Evolutionary conservation across 2,797 vertebrate genomes (phyloP).

Genomic region (Macroramphosus scolopax): DNA sequence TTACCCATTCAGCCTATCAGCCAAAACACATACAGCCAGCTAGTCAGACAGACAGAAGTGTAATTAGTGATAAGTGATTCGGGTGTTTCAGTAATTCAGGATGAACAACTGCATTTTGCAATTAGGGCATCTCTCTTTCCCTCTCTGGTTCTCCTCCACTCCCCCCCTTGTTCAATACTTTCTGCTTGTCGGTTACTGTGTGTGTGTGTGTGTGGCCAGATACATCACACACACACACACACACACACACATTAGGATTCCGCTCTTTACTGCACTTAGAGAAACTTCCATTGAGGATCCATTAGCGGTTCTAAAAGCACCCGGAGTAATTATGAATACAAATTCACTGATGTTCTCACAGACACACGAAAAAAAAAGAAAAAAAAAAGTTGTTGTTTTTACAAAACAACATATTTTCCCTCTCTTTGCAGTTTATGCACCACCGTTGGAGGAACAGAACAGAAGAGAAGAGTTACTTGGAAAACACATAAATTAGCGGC

Average conservation of each 20-base stretch:
- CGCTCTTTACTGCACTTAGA: slow-evolving; percentile 63
- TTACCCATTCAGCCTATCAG: slow-evolving; percentile 31
- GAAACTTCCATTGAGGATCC: slow-evolving; percentile 65
- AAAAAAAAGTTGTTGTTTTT: slow-evolving; percentile 45
- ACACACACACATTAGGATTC: slow-evolving; percentile 53
- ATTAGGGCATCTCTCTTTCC: slow-evolving; percentile 44
- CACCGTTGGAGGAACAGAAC: neutral
- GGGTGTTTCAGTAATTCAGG: slow-evolving; percentile 56
- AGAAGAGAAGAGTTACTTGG: slow-evolving; percentile 4
- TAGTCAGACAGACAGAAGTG: slow-evolving; percentile 41
- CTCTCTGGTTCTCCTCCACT: slow-evolving; percentile 33
- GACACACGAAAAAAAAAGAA: too few species aligned
- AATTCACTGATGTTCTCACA: slow-evolving; percentile 39
- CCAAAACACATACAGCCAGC: slow-evolving; percentile 34
- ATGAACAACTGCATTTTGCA: slow-evolving; percentile 57
- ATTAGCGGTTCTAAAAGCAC: slow-evolving; percentile 69
- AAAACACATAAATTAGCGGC: neutral
- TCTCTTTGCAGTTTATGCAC: slow-evolving; percentile 12
- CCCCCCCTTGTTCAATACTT: slow-evolving; percentile 40
- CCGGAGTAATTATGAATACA: slow-evolving; percentile 68
- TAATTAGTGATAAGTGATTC: slow-evolving; percentile 70
- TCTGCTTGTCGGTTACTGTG: slow-evolving; percentile 56
- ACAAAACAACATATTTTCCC: slow-evolving; percentile 18
- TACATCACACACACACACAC: slow-evolving; percentile 21
- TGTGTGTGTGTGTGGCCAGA: slow-evolving; percentile 22